Conservation (phyloP, 2,113 vertebrate species). For the Chascanopsetta lugubris region DNA sequence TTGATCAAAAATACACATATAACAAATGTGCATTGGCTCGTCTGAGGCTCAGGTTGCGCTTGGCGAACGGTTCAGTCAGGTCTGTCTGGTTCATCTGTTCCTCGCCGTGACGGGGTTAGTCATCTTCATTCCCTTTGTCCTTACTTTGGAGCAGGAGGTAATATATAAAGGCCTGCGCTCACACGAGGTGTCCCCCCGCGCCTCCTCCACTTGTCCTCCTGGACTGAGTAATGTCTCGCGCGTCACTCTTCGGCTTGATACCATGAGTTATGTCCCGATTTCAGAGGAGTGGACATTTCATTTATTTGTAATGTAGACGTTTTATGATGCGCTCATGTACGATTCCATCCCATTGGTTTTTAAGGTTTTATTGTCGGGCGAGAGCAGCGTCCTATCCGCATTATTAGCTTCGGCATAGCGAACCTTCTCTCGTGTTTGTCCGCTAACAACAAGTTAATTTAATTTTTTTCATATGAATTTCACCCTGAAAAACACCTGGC, state of each 20-base stretch:
- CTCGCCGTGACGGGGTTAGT: constrained; percentile 76
- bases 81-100: constrained; percentile 76
- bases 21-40: constrained; percentile 56
- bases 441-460: too few relatives aligned
- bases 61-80: constrained; percentile 70
- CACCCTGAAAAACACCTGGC: too few relatives aligned
- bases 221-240: constrained; percentile 69
- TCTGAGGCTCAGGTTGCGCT: constrained; percentile 71
- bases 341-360: constrained; percentile 45
- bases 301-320: constrained; percentile 57
- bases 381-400: constrained; percentile 16
- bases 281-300: constrained; percentile 54
- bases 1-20: constrained; percentile 39
- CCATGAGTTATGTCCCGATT: constrained; percentile 69
- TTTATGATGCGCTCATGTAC: constrained; percentile 47
- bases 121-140: constrained; percentile 88
- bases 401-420: constrained; percentile 21
- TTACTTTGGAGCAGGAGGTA: constrained; percentile 77
- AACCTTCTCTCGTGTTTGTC: neutral
- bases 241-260: constrained; percentile 61
- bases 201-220: constrained; percentile 68
- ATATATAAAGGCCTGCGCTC: constrained; percentile 76
- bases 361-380: constrained; percentile 25
- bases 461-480: too few relatives aligned
- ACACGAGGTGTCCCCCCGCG: constrained; percentile 70